Evolutionary conservation across 2,113 vertebrate species (phyloP).

Genomic region (Nycticryphes semicollaris): DNA sequence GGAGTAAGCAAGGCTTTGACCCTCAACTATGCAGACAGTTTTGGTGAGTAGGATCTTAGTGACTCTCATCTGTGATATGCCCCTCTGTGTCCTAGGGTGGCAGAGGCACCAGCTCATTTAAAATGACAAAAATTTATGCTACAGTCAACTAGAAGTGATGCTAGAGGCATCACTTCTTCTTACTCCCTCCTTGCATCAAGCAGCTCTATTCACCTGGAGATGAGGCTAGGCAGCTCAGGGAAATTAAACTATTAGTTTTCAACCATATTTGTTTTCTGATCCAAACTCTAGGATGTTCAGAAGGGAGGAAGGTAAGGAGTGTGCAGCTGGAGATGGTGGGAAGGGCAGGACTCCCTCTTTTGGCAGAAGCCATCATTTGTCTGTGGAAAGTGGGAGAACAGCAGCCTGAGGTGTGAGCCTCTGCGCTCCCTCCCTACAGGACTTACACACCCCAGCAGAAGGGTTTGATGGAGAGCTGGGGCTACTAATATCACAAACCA

Average conservation of each 20-base stretch:
- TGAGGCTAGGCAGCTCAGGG: neutral
- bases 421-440: neutral
- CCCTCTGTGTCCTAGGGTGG: neutral
- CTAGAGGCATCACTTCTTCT: neutral
- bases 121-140: neutral
- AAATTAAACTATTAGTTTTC: neutral
- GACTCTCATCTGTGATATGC: neutral
- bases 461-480: neutral
- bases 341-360: neutral
- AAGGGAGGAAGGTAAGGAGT: neutral
- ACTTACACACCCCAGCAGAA: neutral
- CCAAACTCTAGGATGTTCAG: neutral
- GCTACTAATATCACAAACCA: neutral
- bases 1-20: conserved; percentile 70
- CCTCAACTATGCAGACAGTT: conserved; percentile 58
- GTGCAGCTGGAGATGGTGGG: neutral
- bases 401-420: neutral
- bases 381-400: neutral
- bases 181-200: neutral
- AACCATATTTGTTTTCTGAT: neutral
- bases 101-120: neutral
- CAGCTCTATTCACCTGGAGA: neutral
- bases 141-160: neutral
- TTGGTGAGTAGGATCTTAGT: conserved; percentile 59
- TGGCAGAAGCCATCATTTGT: neutral